Conservation (phyloP, 2,113 vertebrate species). For the Chlorodrepanis virens region DNA sequence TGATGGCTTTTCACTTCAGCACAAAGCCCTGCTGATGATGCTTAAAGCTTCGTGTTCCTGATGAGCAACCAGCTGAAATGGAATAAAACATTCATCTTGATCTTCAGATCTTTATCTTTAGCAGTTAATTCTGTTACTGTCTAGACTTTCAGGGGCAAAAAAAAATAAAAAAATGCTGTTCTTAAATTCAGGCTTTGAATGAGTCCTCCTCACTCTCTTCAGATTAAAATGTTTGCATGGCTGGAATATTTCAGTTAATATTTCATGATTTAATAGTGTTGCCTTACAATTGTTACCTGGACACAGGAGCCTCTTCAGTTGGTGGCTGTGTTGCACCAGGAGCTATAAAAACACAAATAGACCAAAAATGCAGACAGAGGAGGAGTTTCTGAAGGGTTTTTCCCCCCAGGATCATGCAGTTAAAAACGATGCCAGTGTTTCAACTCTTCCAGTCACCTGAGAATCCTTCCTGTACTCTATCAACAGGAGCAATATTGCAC, state of each 20-base stretch:
- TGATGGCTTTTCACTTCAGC: background rate
- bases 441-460: background rate
- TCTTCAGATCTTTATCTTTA: background rate
- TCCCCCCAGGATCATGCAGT: background rate
- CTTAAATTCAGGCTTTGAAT: background rate
- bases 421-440: background rate
- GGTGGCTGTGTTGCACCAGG: background rate
- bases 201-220: background rate
- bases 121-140: background rate
- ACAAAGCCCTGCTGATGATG: background rate
- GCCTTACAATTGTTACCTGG: background rate
- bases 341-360: background rate
- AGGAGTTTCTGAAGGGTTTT: background rate
- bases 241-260: background rate
- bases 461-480: accelerated
- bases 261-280: background rate
- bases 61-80: background rate
- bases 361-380: background rate
- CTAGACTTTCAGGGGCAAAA: background rate
- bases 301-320: background rate
- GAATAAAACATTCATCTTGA: background rate
- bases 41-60: background rate
- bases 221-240: background rate
- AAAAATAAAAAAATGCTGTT: background rate
- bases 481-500: accelerated